Percentiles rank a stretch among this genome's conserved stretches.
phyloP scores from a whole-genome alignment of 1,140 invertebrate genomes.

The Drosophila ambigua region DNA sequence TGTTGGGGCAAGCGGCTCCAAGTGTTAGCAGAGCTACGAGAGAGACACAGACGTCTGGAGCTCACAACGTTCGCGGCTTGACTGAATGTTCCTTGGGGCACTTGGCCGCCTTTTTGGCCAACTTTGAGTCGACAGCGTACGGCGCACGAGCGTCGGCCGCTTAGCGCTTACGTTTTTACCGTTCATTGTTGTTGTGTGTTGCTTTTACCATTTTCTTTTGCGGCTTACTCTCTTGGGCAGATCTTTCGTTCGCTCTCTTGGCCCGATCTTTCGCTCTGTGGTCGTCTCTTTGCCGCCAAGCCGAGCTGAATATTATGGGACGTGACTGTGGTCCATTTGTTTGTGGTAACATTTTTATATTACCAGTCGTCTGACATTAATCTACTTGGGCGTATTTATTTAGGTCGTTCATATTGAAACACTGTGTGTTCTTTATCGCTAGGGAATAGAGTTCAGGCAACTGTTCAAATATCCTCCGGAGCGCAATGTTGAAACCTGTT shows the following conservation, averaged over 20 bases:
- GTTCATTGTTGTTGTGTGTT: slow-evolving; percentile 61
- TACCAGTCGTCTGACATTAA: slow-evolving; percentile 54
- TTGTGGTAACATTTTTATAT: slow-evolving; percentile 64
- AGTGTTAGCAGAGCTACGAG: slow-evolving; percentile 13
- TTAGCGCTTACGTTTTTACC: slow-evolving; percentile 50
- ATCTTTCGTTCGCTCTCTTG: slow-evolving; percentile 20
- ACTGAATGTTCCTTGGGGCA: slow-evolving; percentile 76
- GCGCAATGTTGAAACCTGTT: slow-evolving; percentile 12
- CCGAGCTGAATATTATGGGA: slow-evolving; percentile 25
- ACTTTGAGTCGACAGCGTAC: slow-evolving; percentile 53
- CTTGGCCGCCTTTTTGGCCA: slow-evolving; percentile 79
- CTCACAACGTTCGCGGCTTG: slow-evolving; percentile 72
- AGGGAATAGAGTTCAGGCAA: slow-evolving; percentile 33
- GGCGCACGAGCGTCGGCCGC: slow-evolving; percentile 39
- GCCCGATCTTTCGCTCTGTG: slow-evolving; percentile 13
- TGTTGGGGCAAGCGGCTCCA: slow-evolving; percentile 21
- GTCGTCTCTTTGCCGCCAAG: slow-evolving; percentile 19
- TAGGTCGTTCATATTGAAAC: slow-evolving; percentile 66
- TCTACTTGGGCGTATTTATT: slow-evolving; percentile 69
- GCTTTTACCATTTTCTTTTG: slow-evolving; percentile 79
- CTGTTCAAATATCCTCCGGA: slow-evolving; percentile 49
- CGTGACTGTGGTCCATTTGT: slow-evolving; percentile 62
- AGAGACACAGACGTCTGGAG: slow-evolving; percentile 65
- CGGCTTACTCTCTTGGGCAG: slow-evolving; percentile 50
- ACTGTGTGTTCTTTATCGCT: slow-evolving; percentile 20